Evolutionary conservation across 2,113 vertebrate genomes (phyloP), one percentile per base, ranked within the genome.

Genomic region (Leuciscus idus): DNA sequence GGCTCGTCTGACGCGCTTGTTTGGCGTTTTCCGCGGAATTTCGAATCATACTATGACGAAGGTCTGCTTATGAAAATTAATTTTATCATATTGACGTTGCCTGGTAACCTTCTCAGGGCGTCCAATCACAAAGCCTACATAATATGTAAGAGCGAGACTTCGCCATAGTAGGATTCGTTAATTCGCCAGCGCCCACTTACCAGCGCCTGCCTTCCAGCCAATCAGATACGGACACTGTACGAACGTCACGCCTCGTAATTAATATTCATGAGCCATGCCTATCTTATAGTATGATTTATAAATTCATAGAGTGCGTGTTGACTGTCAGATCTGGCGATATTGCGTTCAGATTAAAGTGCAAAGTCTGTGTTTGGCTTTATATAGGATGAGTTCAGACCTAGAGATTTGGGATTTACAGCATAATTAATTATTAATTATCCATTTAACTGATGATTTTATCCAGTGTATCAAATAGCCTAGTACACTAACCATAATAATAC

Each of bases 61-160:
- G 48, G 23, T 26, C 2, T 9, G 30, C 46, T 83, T 28, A 70
- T 83, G 46, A 83, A 83, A n/a, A 83, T 73, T 70, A 26, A 70
- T 82, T 1, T 2, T 5, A 19, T 19, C 2, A 3, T 26, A 43
- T 6, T 73, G 81, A 73, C 81, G 81, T 55, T 39, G 66, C 64
- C 21, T 39, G 21, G 50, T 17, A 26, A 57, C 68, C 81, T 36
- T 83, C 26, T 19, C 26, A 4, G 1, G 33, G 6, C 21, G 79
- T 30, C 26, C 74, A 77, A 77, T 77, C 28, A 55, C 28, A 17
- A 55, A 5, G 28, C 39, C 28, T 26, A 28, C 13, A 61, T 17
- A 4, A 62, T n/a, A 17, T 43, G 2, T 2, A 46, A n/a, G 10
- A 0, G 30, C 17, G 1, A 50, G 1, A 0, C 46, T 82, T 82